Evolutionary conservation across 2,888 invertebrate species (phyloP).

Genomic region (Synergus laeviventris): DNA sequence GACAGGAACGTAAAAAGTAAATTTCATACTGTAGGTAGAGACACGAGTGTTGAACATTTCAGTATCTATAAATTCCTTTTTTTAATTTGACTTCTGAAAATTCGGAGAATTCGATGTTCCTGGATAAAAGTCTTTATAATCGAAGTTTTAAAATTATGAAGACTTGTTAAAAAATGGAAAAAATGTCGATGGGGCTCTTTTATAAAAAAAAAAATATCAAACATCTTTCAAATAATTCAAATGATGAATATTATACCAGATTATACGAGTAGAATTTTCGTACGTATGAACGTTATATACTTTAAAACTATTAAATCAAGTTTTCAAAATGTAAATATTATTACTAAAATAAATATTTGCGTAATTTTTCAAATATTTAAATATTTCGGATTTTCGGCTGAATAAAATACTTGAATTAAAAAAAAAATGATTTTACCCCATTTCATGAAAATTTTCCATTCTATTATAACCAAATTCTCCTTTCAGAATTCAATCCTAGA

Average conservation of each 20-base stretch:
- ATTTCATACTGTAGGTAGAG: slow-evolving; percentile 24
- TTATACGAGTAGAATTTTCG: too few relatives aligned
- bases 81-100: neutral
- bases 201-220: neutral
- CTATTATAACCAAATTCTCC: neutral
- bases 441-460: neutral
- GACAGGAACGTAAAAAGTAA: slow-evolving; percentile 30
- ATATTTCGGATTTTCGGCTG: too few relatives aligned
- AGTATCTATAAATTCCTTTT: slow-evolving; percentile 39
- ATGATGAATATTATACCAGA: too few relatives aligned
- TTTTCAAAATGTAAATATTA: too few relatives aligned
- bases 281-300: too few relatives aligned
- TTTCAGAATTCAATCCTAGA: slow-evolving; percentile 25
- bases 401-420: neutral
- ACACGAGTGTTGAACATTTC: slow-evolving; percentile 38
- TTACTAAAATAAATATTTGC: too few relatives aligned
- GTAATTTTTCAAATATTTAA: too few relatives aligned
- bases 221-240: too few relatives aligned
- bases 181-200: neutral
- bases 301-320: too few relatives aligned
- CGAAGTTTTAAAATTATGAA: neutral
- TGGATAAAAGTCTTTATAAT: neutral
- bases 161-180: neutral
- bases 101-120: neutral
- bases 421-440: neutral